Conservation (phyloP, 2,113 vertebrate genomes). For the Pseudorhombus dupliciocellatus region DNA sequence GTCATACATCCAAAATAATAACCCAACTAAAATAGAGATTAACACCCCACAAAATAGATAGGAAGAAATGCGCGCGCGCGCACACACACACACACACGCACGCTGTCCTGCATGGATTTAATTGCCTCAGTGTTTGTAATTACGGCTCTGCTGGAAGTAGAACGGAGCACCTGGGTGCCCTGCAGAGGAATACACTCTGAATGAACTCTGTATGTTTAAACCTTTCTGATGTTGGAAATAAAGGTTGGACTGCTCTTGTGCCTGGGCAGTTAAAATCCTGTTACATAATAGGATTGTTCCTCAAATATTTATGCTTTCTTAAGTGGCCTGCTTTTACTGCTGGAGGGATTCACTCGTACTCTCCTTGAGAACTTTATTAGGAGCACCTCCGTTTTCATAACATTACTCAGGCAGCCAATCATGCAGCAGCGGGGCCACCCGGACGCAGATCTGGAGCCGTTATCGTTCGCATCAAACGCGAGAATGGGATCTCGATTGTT, state of each 20-base stretch:
- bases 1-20: slow-evolving; percentile 3
- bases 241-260: slow-evolving; percentile 37
- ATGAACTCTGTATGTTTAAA: slow-evolving; percentile 67
- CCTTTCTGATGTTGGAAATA: slow-evolving; percentile 52
- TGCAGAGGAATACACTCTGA: slow-evolving; percentile 73
- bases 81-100: slow-evolving; percentile 30
- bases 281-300: slow-evolving; percentile 43
- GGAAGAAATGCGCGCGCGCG: slow-evolving; percentile 1
- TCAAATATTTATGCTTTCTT: slow-evolving; percentile 23
- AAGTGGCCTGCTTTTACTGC: slow-evolving; percentile 3
- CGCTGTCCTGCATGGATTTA: slow-evolving; percentile 63
- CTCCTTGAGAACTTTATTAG: neutral
- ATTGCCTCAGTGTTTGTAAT: slow-evolving; percentile 78
- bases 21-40: slow-evolving; percentile 24
- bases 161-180: slow-evolving; percentile 75
- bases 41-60: slow-evolving; percentile 3
- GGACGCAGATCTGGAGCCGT: neutral
- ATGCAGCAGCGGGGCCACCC: neutral
- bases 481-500: neutral
- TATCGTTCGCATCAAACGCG: neutral
- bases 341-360: neutral
- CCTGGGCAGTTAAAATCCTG: slow-evolving; percentile 35
- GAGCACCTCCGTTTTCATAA: neutral
- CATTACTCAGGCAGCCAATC: neutral
- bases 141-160: slow-evolving; percentile 71